Base-by-base conservation (phyloP, 2,888 invertebrate genomes). In the Ichneumoninae sp. region DNA sequence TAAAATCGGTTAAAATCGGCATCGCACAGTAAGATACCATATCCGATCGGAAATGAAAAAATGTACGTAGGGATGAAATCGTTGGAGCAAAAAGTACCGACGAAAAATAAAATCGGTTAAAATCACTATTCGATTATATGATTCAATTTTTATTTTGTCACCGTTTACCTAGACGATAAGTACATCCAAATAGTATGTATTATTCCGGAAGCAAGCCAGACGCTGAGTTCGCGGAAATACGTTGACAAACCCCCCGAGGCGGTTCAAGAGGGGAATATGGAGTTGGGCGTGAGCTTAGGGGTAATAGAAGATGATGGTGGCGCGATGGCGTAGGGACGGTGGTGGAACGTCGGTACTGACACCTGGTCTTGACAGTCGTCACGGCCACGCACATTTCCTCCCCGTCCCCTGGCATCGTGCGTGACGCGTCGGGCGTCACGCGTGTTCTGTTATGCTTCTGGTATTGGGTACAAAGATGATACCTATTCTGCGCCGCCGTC, bases 321-420 rank as follows among this genome's bases (percentile, higher is more conserved):
- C 60, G 74, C 44, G 80, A 62, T 60, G 68, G 65, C 60, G 30
- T 26, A 54, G 69, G 33, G 70, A 75, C 44, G 47, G 60, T 71
- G 54, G 69, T 69, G 50, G 57, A 75, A 77, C 62, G 44, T 74
- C 50, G 80, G 50, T 69, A 47, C 84, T 85, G 84, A 86, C 87
- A 89, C 90, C 88, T 90, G 89, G 83, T 72, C 78, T 66, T 89
- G 90, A 90, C 90, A 88, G 87, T 89, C 87, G 88, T 89, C 90
- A 89, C 81, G 74, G 82, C 82, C 88, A 90, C 86, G 84, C 87
- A 87, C 83, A 78, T 76, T 76, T 54, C 60, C 71, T 69, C 54
- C 52, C 79, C 36, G 71, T 26, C 26, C 84, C 60, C 54, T 82
- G 54, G 70, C 76, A 62, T 52, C 76, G 65, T 80, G 69, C 68